These are phyloP conservation scores for Epistrophe eligans DNA, from an alignment of 2,888 invertebrate genomes.

Conservation along the genomic window DNA sequence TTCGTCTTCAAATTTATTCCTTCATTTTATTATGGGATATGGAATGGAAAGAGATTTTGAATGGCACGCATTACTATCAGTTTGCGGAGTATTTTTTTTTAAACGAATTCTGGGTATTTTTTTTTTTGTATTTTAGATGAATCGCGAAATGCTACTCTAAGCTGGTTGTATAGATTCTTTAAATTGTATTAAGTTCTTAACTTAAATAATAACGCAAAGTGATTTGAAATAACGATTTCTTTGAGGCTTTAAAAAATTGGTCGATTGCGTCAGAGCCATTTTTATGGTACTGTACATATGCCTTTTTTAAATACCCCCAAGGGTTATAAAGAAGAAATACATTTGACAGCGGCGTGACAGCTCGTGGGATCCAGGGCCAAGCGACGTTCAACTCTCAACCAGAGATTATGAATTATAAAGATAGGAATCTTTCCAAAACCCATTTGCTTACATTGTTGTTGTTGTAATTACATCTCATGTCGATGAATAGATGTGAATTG, in stretches of 20 bases:
- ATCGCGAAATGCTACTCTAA: background rate
- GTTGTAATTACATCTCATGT: too few relatives aligned
- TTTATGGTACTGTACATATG: too few relatives aligned
- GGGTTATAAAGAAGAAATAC: too few relatives aligned
- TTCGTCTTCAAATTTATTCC: constrained; percentile 28
- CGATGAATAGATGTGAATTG: too few relatives aligned
- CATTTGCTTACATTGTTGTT: too few relatives aligned
- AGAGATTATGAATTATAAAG: too few relatives aligned
- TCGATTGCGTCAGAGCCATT: background rate
- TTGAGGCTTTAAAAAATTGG: background rate
- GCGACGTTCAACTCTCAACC: too few relatives aligned
- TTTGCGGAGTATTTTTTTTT: background rate
- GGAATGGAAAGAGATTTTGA: constrained; percentile 36
- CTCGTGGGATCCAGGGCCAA: too few relatives aligned
- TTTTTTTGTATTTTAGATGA: background rate
- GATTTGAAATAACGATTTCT: background rate
- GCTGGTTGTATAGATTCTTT: too few relatives aligned
- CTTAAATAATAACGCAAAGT: background rate
- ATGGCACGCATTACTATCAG: background rate
- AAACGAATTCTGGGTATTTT: background rate
- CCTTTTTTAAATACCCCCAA: too few relatives aligned
- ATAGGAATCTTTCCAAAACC: too few relatives aligned
- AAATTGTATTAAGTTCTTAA: background rate
- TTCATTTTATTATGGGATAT: constrained; percentile 41
- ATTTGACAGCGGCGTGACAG: too few relatives aligned